Evolutionary conservation across 2,888 invertebrate species (phyloP), one percentile per base, ranked within the genome.

Genomic region (Cheilosia grossa): DNA sequence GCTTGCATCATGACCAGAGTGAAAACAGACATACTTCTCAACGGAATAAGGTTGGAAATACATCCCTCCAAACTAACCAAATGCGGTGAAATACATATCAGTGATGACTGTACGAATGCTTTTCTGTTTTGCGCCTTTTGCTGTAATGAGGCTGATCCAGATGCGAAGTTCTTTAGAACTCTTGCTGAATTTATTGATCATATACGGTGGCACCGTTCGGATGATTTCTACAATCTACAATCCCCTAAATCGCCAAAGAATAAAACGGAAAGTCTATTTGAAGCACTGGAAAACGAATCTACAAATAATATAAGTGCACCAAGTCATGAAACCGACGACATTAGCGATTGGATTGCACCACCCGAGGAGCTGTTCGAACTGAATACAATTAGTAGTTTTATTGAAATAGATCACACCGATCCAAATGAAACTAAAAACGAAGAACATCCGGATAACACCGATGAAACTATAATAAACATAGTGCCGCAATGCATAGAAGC

Each of bases 91-190:
- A 74, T 83, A 15, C 63, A 79, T 19, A 83, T 83, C 37, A 49
- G 69, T 42, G 82, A 83, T 40, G 69, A 64, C 69, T 83, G 79
- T 64, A 83, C 82, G 10, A 79, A 64, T 51, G 82, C 73, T 42
- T 74, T 69, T 63, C 40, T 83, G 64, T 83, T 83, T 83, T 83
- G 82, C 82, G 82, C 82, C 82, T 83, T 83, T 83, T 83, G 82
- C 53, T 69, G 63, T 4, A 69, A 64, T 44, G 61, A 61, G 4
- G 63, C 58, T 19, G 82, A 79, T 63, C 61, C 30, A 13, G 69
- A 74, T 40, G 33, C 63, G 6, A 79, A 83, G 58, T 58, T 64
- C 69, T 83, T 79, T 13, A 66, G 37, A 63, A 69, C 79, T 21
- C 79, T 83, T 4, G 19, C 47, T 47, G 82, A 83, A 58, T 83